Evolutionary conservation across 2,888 invertebrate genomes (phyloP), one percentile per base, ranked within the genome.

Genomic region (Spodoptera picta): DNA sequence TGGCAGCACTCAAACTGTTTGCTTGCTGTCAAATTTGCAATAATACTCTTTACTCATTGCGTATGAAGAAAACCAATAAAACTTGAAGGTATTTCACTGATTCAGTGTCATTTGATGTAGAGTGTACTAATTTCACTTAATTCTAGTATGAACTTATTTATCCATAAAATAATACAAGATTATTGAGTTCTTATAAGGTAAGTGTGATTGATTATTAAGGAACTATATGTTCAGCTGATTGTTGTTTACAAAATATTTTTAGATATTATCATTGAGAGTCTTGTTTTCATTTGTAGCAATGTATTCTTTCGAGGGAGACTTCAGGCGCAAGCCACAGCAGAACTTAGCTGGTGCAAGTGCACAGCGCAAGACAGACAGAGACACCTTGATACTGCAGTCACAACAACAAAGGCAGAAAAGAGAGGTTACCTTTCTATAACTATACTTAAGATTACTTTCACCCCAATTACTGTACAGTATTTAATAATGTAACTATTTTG

Each of bases 231-330:
- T 89, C 90, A 90, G 90, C 89, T 89, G 89, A 88, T 84, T 87
- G 60, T 78, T 90, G 89, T 90, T 90, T 88, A 89, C 88, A 81
- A 84, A 76, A 69, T 73, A 62, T 68, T 74, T 71, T 74, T 66
- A 63, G 54, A 52, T 61, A 44, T 51, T 45, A 55, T 53, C 6
- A 60, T 19, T 46, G 54, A 12, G 60, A 54, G 44, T 44, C 36
- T 48, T 69, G 48, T 64, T 24, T 58, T 52, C 61, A 66, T 46
- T 69, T 87, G 87, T 66, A 90, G 90, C 73, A 66, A 96, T 96
- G 96, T 96, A 96, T 90, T 96, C 97, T 84, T 99, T 99, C 88
- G 98, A 99, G 90, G 99, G 99, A 60, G 97, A 98, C 88, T 98
- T 97, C 88, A 96, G 97, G 84, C 96, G 97, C 54, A 97, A 96